Conservation (phyloP, 2,888 invertebrate species). For the Himalopsyche tibetana region DNA sequence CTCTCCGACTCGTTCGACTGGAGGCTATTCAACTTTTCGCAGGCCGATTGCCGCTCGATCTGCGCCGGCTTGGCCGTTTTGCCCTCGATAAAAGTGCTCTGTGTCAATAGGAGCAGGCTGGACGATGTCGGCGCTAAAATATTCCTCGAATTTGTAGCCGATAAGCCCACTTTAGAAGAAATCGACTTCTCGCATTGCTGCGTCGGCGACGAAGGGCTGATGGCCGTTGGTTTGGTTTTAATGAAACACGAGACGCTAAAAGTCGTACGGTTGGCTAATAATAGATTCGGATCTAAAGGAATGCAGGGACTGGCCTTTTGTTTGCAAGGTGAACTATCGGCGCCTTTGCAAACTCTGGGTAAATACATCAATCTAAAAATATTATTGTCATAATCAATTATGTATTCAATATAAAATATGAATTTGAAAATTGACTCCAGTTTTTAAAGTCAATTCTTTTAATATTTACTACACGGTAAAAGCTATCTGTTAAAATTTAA, state of each 20-base stretch:
- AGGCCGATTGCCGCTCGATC: conserved; percentile 78
- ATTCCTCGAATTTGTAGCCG: conserved; percentile 76
- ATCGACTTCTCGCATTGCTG: conserved; percentile 82
- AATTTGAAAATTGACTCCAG: no score
- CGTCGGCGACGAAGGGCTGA: conserved; percentile 80
- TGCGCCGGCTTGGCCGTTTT: conserved; percentile 76
- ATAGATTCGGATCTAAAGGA: conserved; percentile 77
- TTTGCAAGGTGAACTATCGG: conserved; percentile 74
- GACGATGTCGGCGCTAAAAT: conserved; percentile 78
- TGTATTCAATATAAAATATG: no score
- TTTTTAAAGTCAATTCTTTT: no score
- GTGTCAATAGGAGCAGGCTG: conserved; percentile 79
- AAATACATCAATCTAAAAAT: background rate
- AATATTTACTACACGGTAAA: no score
- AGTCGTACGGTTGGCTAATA: conserved; percentile 76
- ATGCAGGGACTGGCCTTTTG: conserved; percentile 77
- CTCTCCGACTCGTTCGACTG: conserved; percentile 76
- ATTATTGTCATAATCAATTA: no score
- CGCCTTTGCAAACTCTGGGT: conserved; percentile 75
- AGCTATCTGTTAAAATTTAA: no score
- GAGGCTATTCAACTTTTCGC: conserved; percentile 79
- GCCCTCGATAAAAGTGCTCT: conserved; percentile 74
- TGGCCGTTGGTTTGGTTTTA: conserved; percentile 79
- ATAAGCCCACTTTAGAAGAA: conserved; percentile 76
- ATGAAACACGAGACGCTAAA: conserved; percentile 73